Percentiles rank a stretch among this genome's conserved stretches.
Evolutionary conservation across 2,113 vertebrate species (phyloP).

Genomic region (Alces alces): DNA sequence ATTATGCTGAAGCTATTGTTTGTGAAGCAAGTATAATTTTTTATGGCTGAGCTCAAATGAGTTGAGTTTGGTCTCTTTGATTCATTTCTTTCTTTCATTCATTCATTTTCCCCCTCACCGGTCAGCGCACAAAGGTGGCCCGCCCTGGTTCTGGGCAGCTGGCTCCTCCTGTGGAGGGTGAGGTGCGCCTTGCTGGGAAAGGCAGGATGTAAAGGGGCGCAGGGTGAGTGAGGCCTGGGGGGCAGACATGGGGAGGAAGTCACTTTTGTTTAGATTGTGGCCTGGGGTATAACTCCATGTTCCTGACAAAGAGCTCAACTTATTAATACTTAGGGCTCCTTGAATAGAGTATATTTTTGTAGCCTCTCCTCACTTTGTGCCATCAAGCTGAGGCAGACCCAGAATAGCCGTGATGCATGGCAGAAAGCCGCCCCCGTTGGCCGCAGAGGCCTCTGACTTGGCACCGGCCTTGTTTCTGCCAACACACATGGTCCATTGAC

Average conservation of each 20-base stretch:
- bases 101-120: background rate
- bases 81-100: background rate
- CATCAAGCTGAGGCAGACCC: background rate
- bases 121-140: background rate
- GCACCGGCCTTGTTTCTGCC: fast-evolving
- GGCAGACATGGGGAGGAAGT: background rate
- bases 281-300: background rate
- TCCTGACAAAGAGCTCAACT: background rate
- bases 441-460: background rate
- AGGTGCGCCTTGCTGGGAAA: background rate
- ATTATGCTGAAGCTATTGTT: background rate
- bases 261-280: background rate
- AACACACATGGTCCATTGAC: fast-evolving
- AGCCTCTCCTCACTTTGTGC: background rate
- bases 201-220: background rate
- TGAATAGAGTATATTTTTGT: background rate
- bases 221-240: background rate
- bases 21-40: background rate
- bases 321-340: background rate
- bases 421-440: background rate
- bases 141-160: background rate
- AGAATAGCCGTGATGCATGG: background rate
- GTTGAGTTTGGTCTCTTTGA: background rate
- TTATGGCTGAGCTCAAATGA: background rate
- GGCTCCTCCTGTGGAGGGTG: fast-evolving